phyloP scores from a whole-genome alignment of 2,113 vertebrate species.

The Synodontis membranacea region DNA sequence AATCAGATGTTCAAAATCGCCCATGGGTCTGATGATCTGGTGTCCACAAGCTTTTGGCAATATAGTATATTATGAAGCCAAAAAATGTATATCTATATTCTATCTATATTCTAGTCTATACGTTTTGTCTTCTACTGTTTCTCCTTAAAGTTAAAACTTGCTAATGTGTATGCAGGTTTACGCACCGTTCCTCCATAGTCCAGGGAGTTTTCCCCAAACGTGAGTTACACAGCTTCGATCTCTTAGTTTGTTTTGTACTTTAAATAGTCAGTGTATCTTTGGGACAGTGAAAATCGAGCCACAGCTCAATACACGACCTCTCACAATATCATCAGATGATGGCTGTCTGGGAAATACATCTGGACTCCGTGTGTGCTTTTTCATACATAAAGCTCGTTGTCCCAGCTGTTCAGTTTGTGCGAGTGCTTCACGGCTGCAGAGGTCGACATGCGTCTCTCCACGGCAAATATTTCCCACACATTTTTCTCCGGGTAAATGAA shows the following conservation, averaged over 20 bases:
- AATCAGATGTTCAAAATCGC: no score
- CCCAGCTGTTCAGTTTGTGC: background rate
- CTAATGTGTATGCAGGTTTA: background rate
- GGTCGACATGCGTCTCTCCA: conserved; percentile 59
- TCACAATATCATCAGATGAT: background rate
- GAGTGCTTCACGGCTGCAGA: conserved; percentile 41
- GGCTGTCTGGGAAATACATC: background rate
- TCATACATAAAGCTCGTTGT: background rate
- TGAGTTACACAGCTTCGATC: background rate
- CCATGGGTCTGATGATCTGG: no score
- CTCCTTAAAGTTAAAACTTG: no score
- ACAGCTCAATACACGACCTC: background rate
- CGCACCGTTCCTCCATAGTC: background rate
- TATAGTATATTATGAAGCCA: no score
- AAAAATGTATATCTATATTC: no score
- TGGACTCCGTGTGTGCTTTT: background rate
- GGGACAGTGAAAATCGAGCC: background rate
- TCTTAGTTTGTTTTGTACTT: background rate
- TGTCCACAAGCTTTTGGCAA: no score
- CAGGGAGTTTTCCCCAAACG: background rate
- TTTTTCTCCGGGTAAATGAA: conserved; percentile 50
- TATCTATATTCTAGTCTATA: no score
- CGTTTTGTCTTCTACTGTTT: no score
- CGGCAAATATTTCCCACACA: conserved; percentile 52
- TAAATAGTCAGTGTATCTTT: background rate